A percentile compares a stretch with the other conserved stretches of the same genome.
These are phyloP conservation scores for Homarus americanus DNA, from an alignment of 1,140 invertebrate genomes.

Conservation along the genomic window DNA sequence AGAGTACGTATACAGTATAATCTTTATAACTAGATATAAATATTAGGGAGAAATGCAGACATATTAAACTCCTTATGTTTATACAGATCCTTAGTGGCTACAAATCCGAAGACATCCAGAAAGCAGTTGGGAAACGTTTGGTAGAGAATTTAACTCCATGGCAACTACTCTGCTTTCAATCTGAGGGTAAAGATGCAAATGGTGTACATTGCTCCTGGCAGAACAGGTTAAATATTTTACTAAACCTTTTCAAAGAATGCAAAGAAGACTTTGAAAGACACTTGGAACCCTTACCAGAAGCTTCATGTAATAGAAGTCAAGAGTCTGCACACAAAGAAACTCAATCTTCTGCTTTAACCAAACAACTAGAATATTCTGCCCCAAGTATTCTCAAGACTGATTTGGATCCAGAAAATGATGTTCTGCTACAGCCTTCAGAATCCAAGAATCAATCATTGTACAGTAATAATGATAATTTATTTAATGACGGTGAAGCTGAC, in stretches of 20 bases:
- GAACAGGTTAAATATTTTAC: not conserved
- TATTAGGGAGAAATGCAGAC: too few species aligned
- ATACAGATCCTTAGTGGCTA: slow-evolving; percentile 52
- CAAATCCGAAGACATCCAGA: slow-evolving; percentile 41
- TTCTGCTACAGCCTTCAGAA: not conserved
- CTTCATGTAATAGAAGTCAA: not conserved
- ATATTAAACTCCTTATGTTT: not conserved
- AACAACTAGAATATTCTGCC: not conserved
- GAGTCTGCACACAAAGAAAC: not conserved
- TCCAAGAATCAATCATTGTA: not conserved
- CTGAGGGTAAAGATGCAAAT: not conserved
- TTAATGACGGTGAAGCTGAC: not conserved
- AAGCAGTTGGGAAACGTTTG: slow-evolving; percentile 35
- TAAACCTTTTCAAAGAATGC: slow-evolving; percentile 10
- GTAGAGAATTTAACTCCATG: slow-evolving; percentile 43
- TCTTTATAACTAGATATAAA: too few species aligned
- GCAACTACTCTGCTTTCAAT: slow-evolving; percentile 46
- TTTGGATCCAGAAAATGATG: not conserved
- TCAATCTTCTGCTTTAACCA: not conserved
- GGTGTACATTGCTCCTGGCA: not conserved
- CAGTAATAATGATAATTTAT: not conserved
- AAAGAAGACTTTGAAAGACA: slow-evolving; percentile 27
- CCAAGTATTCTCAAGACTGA: too few species aligned
- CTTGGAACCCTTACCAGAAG: slow-evolving; percentile 5
- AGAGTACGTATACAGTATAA: too few species aligned